Conservation (phyloP, 2,888 invertebrate genomes). For the Thelaira solivaga region DNA sequence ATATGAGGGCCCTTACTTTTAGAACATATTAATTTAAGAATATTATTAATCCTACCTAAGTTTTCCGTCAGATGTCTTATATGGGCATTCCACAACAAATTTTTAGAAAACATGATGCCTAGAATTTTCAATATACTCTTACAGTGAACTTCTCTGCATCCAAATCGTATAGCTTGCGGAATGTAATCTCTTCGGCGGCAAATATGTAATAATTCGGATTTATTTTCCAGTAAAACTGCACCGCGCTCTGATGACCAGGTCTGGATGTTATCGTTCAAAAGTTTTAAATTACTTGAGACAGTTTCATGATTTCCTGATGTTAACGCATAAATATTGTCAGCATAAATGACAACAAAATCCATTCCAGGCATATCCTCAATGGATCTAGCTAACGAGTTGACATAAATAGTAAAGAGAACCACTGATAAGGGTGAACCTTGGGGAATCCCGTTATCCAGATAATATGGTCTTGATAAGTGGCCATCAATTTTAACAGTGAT, state of each 20-base stretch:
- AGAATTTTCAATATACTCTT: not conserved
- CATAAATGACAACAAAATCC: not conserved
- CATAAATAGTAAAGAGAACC: not conserved
- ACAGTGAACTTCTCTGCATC: not conserved
- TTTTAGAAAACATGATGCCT: slow-evolving; percentile 1
- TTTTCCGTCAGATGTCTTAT: not conserved
- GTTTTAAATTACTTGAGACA: not conserved
- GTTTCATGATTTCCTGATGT: not conserved
- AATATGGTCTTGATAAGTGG: not conserved
- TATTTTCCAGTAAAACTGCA: not conserved
- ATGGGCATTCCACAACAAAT: slow-evolving; percentile 1
- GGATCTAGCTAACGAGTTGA: not conserved
- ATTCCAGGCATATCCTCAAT: not conserved
- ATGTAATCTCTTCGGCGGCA: not conserved
- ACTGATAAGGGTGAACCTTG: not conserved
- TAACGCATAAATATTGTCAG: not conserved
- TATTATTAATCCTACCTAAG: slow-evolving; percentile 25
- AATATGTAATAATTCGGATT: not conserved
- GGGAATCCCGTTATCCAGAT: not conserved
- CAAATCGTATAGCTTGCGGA: not conserved
- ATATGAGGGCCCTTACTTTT: slow-evolving; percentile 38
- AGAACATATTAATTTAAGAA: slow-evolving; percentile 27
- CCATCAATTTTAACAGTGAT: not conserved
- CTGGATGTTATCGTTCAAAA: not conserved
- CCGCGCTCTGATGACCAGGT: not conserved